phyloP scores from a whole-genome alignment of 2,888 invertebrate species.

The Boloria selene region DNA sequence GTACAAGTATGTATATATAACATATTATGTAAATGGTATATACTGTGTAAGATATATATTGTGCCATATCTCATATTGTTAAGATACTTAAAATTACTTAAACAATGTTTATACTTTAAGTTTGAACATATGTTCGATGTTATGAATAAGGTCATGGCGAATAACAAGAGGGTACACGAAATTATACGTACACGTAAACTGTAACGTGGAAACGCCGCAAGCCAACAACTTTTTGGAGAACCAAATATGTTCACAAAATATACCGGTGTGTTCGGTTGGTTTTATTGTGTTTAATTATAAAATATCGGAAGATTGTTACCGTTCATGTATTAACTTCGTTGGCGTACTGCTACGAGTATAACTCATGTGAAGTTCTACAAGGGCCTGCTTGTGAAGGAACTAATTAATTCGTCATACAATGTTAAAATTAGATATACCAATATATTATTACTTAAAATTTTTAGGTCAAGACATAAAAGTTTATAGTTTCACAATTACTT shows the following conservation, averaged over 20 bases:
- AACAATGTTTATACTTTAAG: slow-evolving; percentile 4
- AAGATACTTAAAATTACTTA: slow-evolving; percentile 5
- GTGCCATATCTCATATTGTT: not conserved
- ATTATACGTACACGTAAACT: slow-evolving; percentile 33
- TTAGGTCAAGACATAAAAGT: no score
- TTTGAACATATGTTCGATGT: not conserved
- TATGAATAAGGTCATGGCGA: slow-evolving; percentile 10
- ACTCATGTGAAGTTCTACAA: not conserved
- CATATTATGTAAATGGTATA: not conserved
- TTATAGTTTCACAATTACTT: no score
- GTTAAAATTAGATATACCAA: no score
- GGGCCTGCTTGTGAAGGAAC: not conserved
- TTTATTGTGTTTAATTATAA: slow-evolving; percentile 11
- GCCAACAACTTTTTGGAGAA: slow-evolving; percentile 22
- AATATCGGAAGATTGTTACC: slow-evolving; percentile 1
- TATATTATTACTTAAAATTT: no score
- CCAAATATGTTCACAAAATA: no score
- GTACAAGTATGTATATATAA: no score
- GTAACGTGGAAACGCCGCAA: slow-evolving; percentile 23
- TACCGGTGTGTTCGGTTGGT: slow-evolving; percentile 11
- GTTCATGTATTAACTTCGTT: not conserved
- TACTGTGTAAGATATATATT: no score
- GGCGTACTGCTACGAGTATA: not conserved
- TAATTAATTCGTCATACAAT: no score
- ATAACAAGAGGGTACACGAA: slow-evolving; percentile 24